These are phyloP conservation scores for Lagenorhynchus albirostris DNA, from an alignment of 2,113 vertebrate species.

Conservation along the genomic window DNA sequence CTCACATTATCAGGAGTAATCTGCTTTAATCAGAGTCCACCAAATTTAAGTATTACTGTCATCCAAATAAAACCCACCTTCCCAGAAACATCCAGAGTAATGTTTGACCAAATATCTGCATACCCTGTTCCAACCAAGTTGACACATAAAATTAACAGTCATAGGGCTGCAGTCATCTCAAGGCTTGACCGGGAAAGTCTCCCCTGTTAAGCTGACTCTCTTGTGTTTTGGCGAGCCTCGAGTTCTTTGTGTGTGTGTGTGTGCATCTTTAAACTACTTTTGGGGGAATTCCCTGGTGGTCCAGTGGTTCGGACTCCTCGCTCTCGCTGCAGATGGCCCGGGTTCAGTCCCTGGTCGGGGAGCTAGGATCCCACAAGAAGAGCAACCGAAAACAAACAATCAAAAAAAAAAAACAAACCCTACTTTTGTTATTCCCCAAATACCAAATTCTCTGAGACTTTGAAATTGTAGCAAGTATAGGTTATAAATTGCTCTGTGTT, in stretches of 20 bases:
- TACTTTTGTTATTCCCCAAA: neutral
- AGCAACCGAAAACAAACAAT: too few relatives aligned
- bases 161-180: neutral
- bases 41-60: neutral
- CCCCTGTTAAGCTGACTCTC: neutral
- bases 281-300: neutral
- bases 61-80: neutral
- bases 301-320: too few relatives aligned
- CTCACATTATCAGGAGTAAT: neutral
- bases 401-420: too few relatives aligned
- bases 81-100: neutral
- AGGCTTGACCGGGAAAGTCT: accelerated
- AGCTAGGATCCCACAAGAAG: too few relatives aligned
- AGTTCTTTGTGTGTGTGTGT: neutral
- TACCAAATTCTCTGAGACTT: neutral
- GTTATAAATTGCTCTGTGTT: neutral
- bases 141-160: neutral
- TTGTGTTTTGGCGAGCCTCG: neutral
- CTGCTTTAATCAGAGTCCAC: neutral
- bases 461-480: neutral
- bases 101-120: neutral
- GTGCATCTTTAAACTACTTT: neutral
- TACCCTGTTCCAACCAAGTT: accelerated
- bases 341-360: too few relatives aligned
- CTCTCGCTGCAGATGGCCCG: too few relatives aligned